Conservation (phyloP, 2,797 vertebrate genomes). For the Melanotaenia nigrans region DNA sequence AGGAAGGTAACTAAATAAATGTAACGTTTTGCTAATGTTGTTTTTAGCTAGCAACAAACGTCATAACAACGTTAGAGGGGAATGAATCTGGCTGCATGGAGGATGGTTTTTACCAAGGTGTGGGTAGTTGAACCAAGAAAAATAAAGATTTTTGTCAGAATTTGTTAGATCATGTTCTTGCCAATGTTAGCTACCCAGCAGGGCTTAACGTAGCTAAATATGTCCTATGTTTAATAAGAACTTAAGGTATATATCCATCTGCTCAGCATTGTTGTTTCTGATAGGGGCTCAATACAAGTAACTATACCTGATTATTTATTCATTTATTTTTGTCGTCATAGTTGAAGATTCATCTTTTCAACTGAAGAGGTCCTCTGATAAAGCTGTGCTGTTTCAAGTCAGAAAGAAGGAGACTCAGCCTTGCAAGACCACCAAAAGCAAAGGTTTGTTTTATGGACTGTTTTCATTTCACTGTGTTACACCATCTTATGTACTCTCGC, state of each 20-base stretch:
- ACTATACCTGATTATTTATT: neutral
- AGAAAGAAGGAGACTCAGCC: constrained; percentile 75
- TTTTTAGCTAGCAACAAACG: neutral
- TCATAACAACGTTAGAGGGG: neutral
- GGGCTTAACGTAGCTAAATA: neutral
- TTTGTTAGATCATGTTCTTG: neutral
- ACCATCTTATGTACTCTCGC: neutral
- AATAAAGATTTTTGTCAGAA: neutral
- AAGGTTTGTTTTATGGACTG: constrained; percentile 50
- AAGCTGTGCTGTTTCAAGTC: constrained; percentile 84
- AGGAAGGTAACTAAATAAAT: constrained; percentile 72
- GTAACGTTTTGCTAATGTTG: neutral
- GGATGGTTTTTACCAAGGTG: neutral
- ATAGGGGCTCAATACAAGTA: neutral
- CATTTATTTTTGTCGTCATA: constrained; percentile 18
- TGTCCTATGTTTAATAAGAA: neutral
- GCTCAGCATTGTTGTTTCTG: neutral
- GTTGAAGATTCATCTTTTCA: constrained; percentile 81
- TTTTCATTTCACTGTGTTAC: neutral
- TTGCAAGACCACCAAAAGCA: constrained; percentile 32
- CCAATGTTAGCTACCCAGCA: neutral
- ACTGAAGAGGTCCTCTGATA: constrained; percentile 84
- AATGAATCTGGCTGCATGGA: neutral
- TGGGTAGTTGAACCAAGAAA: neutral
- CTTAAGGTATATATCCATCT: neutral